Percentiles rank a stretch among this genome's conserved stretches.
phyloP scores from a whole-genome alignment of 2,888 invertebrate genomes.

The Dryobota labecula region DNA sequence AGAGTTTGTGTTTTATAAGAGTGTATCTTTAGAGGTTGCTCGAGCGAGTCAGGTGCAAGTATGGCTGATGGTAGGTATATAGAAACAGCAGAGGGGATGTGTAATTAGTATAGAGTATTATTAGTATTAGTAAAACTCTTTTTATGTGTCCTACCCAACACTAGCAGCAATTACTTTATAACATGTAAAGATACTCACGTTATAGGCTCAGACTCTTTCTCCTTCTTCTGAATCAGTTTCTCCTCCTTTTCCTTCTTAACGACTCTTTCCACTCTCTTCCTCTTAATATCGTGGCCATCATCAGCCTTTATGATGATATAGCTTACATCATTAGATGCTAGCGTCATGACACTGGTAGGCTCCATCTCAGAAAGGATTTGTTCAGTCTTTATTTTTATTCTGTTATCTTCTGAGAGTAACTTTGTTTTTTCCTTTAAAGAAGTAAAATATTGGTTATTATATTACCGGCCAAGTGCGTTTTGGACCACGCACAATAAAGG shows the following conservation, averaged over 20 bases:
- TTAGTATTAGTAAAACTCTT: no score
- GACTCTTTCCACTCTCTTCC: conserved; percentile 47
- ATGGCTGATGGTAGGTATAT: no score
- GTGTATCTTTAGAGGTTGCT: no score
- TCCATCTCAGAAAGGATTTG: conserved; percentile 73
- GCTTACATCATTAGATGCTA: conserved; percentile 81
- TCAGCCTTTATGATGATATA: conserved; percentile 84
- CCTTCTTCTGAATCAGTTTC: conserved; percentile 49
- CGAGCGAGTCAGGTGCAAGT: no score
- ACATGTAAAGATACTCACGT: conserved; percentile 74
- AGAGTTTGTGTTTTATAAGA: no score
- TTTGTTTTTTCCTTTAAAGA: background rate
- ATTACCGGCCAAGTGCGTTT: no score
- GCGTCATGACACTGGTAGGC: conserved; percentile 72
- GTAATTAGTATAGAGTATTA: no score
- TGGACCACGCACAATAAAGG: no score
- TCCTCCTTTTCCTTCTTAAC: conserved; percentile 60
- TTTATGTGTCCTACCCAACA: no score
- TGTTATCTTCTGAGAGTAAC: background rate
- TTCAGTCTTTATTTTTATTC: conserved; percentile 68
- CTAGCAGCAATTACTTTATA: no score
- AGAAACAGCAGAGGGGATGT: no score
- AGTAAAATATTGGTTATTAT: no score
- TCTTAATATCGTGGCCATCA: conserved; percentile 45
- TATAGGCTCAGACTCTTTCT: conserved; percentile 71